phyloP scores from a whole-genome alignment of 2,888 invertebrate genomes.

The Digitonthophagus gazella region DNA sequence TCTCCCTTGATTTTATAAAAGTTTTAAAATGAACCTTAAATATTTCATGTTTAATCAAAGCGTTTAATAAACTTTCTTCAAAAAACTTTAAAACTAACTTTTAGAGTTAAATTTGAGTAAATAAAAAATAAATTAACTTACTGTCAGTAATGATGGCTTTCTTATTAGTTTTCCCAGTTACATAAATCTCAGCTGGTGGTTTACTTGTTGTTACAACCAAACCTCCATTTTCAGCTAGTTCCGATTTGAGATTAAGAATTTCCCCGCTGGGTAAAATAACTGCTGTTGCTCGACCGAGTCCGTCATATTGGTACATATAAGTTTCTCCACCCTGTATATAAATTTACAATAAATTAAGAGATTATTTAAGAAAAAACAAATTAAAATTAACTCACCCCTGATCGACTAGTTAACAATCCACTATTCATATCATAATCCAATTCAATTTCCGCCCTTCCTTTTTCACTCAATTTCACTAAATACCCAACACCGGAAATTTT shows the following conservation, averaged over 20 bases:
- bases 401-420: conserved; percentile 81
- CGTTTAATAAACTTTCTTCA: no score
- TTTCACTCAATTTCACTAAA: conserved; percentile 82
- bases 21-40: no score
- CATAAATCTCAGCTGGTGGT: conserved; percentile 45
- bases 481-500: conserved; percentile 92
- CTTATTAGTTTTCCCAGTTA: conserved; percentile 53
- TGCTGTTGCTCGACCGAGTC: conserved; percentile 80
- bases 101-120: neutral
- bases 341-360: conserved; percentile 4
- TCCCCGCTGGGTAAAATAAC: conserved; percentile 91
- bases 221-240: conserved; percentile 74
- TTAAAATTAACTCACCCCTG: conserved; percentile 60
- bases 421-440: conserved; percentile 88
- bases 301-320: conserved; percentile 88
- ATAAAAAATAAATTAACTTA: conserved; percentile 34
- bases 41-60: no score
- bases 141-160: conserved; percentile 57
- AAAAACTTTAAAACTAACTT: no score
- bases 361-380: conserved; percentile 5
- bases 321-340: conserved; percentile 73
- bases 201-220: conserved; percentile 66
- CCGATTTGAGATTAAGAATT: conserved; percentile 75
- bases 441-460: conserved; percentile 85
- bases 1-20: no score